Conservation (phyloP, 2,888 invertebrate genomes). For the Megamerina dolium region DNA sequence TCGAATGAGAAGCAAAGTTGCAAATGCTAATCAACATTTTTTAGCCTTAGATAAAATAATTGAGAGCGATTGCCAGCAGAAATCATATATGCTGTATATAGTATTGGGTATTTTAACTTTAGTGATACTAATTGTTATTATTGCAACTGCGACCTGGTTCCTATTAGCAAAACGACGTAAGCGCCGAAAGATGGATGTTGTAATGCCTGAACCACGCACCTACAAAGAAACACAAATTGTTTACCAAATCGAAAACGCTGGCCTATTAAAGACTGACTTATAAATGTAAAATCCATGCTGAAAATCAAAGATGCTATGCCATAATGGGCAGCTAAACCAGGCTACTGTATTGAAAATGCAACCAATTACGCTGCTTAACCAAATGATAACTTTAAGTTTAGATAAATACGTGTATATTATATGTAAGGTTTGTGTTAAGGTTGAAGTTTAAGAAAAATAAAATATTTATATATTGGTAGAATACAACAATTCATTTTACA, state of each 20-base stretch:
- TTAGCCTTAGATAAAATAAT: slow-evolving; percentile 37
- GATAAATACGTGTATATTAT: neutral
- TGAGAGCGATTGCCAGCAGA: slow-evolving; percentile 33
- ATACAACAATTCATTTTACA: too few species aligned
- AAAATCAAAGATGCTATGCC: slow-evolving; percentile 23
- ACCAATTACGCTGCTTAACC: slow-evolving; percentile 18
- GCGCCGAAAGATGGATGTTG: slow-evolving; percentile 59
- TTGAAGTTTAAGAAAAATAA: too few species aligned
- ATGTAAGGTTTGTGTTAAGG: too few species aligned
- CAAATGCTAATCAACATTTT: slow-evolving; percentile 23
- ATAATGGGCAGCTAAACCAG: slow-evolving; percentile 7
- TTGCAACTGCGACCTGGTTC: slow-evolving; percentile 49
- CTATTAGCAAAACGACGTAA: slow-evolving; percentile 53
- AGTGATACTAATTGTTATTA: slow-evolving; percentile 49
- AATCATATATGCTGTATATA: slow-evolving; percentile 47
- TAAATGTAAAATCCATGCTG: slow-evolving; percentile 27
- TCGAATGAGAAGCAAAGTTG: slow-evolving; percentile 13
- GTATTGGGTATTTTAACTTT: slow-evolving; percentile 51
- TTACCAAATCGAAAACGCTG: slow-evolving; percentile 77
- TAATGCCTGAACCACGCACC: slow-evolving; percentile 74
- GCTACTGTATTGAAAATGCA: slow-evolving; percentile 5
- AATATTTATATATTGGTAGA: too few species aligned
- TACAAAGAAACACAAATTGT: slow-evolving; percentile 82
- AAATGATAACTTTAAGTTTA: slow-evolving; percentile 14
- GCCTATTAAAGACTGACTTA: slow-evolving; percentile 73